Evolutionary conservation across 2,113 vertebrate genomes (phyloP), one percentile per base, ranked within the genome.

Genomic region (Cromileptes altivelis): DNA sequence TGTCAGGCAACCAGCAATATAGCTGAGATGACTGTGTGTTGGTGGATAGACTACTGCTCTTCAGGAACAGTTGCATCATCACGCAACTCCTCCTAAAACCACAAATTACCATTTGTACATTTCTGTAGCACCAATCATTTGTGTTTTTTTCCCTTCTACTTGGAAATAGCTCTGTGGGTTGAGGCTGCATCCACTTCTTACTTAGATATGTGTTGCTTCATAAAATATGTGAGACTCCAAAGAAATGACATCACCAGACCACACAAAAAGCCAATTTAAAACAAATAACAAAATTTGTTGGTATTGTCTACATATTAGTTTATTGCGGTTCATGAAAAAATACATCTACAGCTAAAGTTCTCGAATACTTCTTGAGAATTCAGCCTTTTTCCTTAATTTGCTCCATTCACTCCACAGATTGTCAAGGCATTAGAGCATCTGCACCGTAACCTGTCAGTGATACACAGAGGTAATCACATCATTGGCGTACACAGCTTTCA

Each of bases 341-440:
- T 17, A 27, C 50, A 14, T 14, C 11, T 60, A 11, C 53, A 37
- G 6, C 50, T 21, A 1, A 14, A 42, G 13, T 53, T 33, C 25
- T 52, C 1, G 14, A 71, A 3, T 27, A 13, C 13, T 30, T 33
- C 17, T 47, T 11, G 0, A 42, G 13, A 23, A 64, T 56, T 8
- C 13, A 45, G 1, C 25, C 4, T 62, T 73, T 63, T 47, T 19
- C 9, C 27, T 40, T 70, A 1, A 45, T 70, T 52, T 30, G 4
- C 14, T 75, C 3, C 45, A 8, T 63, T 94, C 94, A 23, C 49
- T 62, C 94, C 94, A 64, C 95, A 99, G 98, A 98, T 99, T 49
- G 98, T 99, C 82, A 99, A 98, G 94, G 98, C 98, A 3, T 96
- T 99, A 92, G 97, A 99, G 88, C 98, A 99, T 94, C 96, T 99